Percentiles rank a stretch among this genome's conserved stretches.
Evolutionary conservation across 2,797 vertebrate species (phyloP).

Genomic region (Eulemur albifrons): DNA sequence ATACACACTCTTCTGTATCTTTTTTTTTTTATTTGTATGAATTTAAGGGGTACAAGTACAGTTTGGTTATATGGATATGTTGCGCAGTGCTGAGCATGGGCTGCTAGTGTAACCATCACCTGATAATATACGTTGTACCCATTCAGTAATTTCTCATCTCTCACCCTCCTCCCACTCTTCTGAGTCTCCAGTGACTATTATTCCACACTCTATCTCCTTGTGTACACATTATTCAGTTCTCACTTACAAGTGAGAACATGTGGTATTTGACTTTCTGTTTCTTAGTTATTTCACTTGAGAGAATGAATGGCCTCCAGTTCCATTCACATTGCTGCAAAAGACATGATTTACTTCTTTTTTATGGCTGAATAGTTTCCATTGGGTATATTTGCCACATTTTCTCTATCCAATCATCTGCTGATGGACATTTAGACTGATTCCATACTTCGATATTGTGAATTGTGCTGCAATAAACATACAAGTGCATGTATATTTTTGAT

Average conservation of each 20-base stretch:
- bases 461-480: neutral
- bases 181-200: neutral
- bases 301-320: neutral
- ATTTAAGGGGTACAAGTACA: neutral
- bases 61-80: neutral
- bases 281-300: neutral
- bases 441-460: neutral
- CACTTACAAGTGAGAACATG: neutral
- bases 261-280: neutral
- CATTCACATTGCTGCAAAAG: neutral
- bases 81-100: neutral
- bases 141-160: neutral
- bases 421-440: neutral
- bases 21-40: neutral
- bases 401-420: neutral
- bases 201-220: neutral
- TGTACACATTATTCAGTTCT: neutral
- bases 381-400: neutral
- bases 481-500: neutral
- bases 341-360: neutral
- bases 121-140: neutral
- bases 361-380: neutral
- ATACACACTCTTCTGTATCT: neutral
- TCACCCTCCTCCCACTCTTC: neutral
- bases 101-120: neutral